Base-by-base conservation (phyloP, 1,140 invertebrate species). In the Nephila pilipes region DNA sequence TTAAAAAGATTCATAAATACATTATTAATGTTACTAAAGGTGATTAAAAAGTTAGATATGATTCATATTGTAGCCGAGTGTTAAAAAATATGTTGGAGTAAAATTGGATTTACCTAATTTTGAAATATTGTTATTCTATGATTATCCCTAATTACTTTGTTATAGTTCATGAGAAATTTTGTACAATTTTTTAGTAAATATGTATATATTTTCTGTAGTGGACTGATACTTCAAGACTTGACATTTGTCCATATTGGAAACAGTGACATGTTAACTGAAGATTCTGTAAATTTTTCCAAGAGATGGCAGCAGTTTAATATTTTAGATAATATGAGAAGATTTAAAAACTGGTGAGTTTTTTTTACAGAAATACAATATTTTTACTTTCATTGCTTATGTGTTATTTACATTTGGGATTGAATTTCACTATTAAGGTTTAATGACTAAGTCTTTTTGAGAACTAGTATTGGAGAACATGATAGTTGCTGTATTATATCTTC, bases 171-270 rank as follows among this genome's bases (percentile, higher is more conserved):
- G 46, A n/a, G n/a, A 65, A 65, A 12, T 29, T 65, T 10, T 22
- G 25, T 25, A 25, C 22, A 65, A 25, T 0, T 10, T 12, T 65
- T 65, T 14, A 14, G 22, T 65, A 65, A n/a, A 2, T 65, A 25
- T 25, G 2, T 65, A 1, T 65, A 2, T 25, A 1, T 32, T 75
- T 75, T 75, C 54, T 46, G 18, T 96, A 99, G 99, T 95, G 99
- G 99, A 85, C 96, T 99, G 75, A 99, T 99, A 89, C 96, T 99
- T 65, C 99, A 99, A 97, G 99, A 99, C 96, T 96, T 99, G 95
- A 99, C 99, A 6, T 99, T 99, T 96, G 98, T 99, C 69, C 98
- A 99, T 96, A 98, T 99, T 95, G 99, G 99, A 79, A 99, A 99
- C 96, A 98, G 97, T 93, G 98, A 99, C 95, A 96, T 97, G 90